phyloP scores from a whole-genome alignment of 2,113 vertebrate genomes.

The Psephotus haematonotus region DNA sequence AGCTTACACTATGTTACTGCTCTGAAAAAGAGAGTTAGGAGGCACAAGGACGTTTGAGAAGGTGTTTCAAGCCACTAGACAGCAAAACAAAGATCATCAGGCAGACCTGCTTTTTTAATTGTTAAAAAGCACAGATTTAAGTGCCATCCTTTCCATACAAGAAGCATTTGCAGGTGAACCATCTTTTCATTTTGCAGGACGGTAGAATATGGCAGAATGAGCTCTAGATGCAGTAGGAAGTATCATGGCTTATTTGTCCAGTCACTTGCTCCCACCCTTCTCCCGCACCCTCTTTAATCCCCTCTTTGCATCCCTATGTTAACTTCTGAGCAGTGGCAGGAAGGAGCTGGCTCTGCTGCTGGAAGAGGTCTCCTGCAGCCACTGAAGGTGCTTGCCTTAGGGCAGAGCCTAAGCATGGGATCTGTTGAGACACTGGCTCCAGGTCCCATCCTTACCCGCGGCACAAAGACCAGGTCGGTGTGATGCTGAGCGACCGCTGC shows the following conservation, averaged over 20 bases:
- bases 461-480: not conserved
- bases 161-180: not conserved
- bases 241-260: rapidly evolving
- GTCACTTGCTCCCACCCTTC: not conserved
- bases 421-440: not conserved
- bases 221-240: no score
- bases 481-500: rapidly evolving
- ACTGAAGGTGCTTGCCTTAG: not conserved
- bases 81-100: not conserved
- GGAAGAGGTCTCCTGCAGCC: not conserved
- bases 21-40: not conserved
- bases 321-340: not conserved
- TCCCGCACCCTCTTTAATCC: not conserved
- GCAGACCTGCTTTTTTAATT: not conserved
- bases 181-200: not conserved
- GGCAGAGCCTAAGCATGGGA: not conserved
- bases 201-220: not conserved
- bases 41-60: not conserved
- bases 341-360: not conserved
- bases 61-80: not conserved
- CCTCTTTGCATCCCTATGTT: not conserved
- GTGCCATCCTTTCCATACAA: not conserved
- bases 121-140: not conserved
- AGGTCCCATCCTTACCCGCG: rapidly evolving
- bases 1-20: not conserved